Base-by-base conservation (phyloP, 2,797 vertebrate genomes). In the Varecia variegata region DNA sequence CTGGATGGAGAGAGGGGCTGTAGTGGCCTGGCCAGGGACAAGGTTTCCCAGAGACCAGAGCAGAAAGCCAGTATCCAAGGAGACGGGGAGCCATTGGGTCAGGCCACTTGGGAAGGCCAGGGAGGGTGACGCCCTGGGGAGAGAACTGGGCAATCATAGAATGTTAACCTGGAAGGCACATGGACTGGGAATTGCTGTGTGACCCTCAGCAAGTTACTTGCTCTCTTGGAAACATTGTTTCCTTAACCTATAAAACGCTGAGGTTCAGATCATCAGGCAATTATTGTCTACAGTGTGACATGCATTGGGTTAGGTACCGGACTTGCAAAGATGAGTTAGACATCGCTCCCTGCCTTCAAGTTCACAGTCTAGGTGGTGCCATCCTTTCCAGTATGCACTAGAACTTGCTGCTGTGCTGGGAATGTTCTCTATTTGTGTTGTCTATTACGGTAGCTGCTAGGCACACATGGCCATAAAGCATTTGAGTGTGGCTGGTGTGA, bases 1-100 rank as follows among this genome's bases (percentile, higher is more conserved):
- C 99, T 99, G 98, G 43, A 50, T 45, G 38, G 87, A 97, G 47
- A 92, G 82, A 88, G 74, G 52, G 40, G 73, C 76, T 91, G 52
- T 86, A 54, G 88, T 35, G 73, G 77, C 65, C 88, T 94, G 85
- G 77, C 83, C n/a, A 5, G 21, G 45, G 56, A 47, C 92, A 56
- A 85, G 84, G 40, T 23, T 54, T 27, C 45, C 76, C 35, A 40
- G 90, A 23, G 47, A 54, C 62, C 76, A 73, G 70, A 76, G 60
- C 54, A 71, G 52, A 86, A 77, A 58, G 84, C 70, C 81, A 50
- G 27, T 18, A 5, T 88, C 30, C 67, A n/a, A 56, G 40, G 47
- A 56, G 90, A 70, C 23, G 8, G 35, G 32, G 52, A 56, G n/a
- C 35, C 47, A 17, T 0, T n/a, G 65, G 82, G 12, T 67, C 67